A percentile compares a stretch with the other conserved stretches of the same genome.
Evolutionary conservation across 2,888 invertebrate species (phyloP).

Genomic region (Tryphoninae sp.): DNA sequence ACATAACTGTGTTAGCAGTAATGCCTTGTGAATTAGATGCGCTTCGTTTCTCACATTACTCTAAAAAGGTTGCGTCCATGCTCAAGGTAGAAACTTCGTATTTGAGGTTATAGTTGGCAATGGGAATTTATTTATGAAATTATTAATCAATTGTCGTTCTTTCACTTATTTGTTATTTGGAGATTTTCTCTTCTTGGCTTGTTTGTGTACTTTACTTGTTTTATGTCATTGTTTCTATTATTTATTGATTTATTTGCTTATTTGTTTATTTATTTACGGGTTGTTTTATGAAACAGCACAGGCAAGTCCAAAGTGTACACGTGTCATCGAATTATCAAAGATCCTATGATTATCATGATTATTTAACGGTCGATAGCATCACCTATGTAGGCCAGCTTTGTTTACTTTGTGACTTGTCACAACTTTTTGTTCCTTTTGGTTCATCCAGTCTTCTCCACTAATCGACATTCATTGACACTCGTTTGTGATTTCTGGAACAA

Average conservation of each 20-base stretch:
- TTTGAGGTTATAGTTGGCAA: too few species aligned
- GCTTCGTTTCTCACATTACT: too few species aligned
- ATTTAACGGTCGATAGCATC: neutral
- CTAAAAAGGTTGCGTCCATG: too few species aligned
- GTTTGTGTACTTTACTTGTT: too few species aligned
- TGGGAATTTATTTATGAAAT: too few species aligned
- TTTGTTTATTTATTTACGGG: conserved; percentile 1
- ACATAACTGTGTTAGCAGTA: too few species aligned
- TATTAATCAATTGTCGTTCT: too few species aligned
- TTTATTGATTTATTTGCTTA: neutral
- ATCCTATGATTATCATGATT: conserved; percentile 3
- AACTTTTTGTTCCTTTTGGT: conserved; percentile 19
- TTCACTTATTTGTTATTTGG: too few species aligned
- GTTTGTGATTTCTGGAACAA: neutral
- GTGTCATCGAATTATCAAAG: neutral
- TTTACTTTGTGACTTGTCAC: conserved; percentile 11
- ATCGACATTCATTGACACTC: conserved; percentile 21
- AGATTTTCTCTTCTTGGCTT: too few species aligned
- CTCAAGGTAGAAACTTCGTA: too few species aligned
- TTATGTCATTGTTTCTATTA: neutral
- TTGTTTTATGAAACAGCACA: neutral
- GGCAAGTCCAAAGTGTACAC: neutral
- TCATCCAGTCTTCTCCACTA: conserved; percentile 20
- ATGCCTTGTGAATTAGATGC: too few species aligned
- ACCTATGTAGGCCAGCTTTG: conserved; percentile 3